These are phyloP conservation scores for Clanis bilineata DNA, from an alignment of 2,888 invertebrate genomes.

Conservation along the genomic window DNA sequence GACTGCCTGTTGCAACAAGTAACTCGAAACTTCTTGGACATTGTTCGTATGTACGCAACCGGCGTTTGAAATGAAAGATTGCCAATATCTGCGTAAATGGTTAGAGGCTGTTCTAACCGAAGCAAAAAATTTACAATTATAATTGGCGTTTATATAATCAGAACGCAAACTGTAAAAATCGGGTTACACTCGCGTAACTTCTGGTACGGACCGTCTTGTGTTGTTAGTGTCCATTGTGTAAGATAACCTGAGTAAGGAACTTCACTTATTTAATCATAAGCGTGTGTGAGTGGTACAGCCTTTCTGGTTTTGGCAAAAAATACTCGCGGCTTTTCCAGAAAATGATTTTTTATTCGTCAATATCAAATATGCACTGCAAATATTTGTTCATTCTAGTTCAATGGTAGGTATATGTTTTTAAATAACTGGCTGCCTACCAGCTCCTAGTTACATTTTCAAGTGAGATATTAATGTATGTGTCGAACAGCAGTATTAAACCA, in stretches of 20 bases:
- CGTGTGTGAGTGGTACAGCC: neutral
- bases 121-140: conserved; percentile 6
- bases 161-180: conserved; percentile 11
- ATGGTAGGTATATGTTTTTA: too few relatives aligned
- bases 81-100: neutral
- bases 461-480: too few relatives aligned
- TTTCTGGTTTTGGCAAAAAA: neutral
- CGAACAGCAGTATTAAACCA: too few relatives aligned
- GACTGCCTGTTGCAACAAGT: neutral
- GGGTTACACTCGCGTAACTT: conserved; percentile 8
- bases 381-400: neutral
- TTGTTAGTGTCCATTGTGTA: neutral
- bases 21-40: neutral
- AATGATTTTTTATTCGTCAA: neutral
- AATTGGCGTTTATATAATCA: conserved; percentile 15
- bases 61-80: neutral
- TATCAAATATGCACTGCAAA: neutral
- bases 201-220: neutral
- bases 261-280: neutral
- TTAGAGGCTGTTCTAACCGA: neutral
- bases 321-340: neutral
- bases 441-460: neutral
- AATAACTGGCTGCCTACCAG: neutral
- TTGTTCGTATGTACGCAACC: neutral
- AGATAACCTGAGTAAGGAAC: neutral